These are phyloP conservation scores for Saxidomus purpurata DNA, from an alignment of 1,140 invertebrate genomes.

Conservation along the genomic window DNA sequence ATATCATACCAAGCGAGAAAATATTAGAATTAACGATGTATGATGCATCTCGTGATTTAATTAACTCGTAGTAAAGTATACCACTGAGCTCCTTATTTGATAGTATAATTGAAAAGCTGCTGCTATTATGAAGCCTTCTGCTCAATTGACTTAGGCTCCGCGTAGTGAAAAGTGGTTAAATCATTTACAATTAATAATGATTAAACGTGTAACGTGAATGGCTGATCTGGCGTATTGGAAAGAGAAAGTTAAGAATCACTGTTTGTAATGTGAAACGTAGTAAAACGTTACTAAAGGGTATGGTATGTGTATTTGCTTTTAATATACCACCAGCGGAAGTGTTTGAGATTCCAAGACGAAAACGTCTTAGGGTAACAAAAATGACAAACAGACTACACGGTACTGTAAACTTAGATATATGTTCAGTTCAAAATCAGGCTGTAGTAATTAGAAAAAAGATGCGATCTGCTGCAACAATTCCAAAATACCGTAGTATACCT, in stretches of 20 bases:
- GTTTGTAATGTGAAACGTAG: background rate
- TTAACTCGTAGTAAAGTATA: constrained; percentile 59
- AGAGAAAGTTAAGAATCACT: constrained; percentile 14
- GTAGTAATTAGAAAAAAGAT: no score
- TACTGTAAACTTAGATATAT: no score
- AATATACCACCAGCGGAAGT: no score
- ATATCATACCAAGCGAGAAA: constrained; percentile 34
- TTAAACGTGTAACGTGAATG: constrained; percentile 62
- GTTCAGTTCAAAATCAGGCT: no score
- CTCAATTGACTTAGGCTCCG: constrained; percentile 58
- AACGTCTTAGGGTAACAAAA: no score
- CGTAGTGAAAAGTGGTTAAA: constrained; percentile 59
- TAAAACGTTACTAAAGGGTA: background rate
- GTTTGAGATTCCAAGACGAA: no score
- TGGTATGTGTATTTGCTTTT: background rate
- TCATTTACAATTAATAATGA: constrained; percentile 66
- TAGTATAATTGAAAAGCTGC: constrained; percentile 63
- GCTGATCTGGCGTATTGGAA: constrained; percentile 25
- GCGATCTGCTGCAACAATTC: no score
- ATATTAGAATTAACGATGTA: constrained; percentile 39
- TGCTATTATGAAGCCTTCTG: constrained; percentile 41
- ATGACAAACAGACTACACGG: no score
- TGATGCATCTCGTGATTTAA: constrained; percentile 63
- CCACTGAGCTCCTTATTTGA: constrained; percentile 55
- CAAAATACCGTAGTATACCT: no score